Base-by-base conservation (phyloP, 2,113 vertebrate species). In the Mus pahari region DNA sequence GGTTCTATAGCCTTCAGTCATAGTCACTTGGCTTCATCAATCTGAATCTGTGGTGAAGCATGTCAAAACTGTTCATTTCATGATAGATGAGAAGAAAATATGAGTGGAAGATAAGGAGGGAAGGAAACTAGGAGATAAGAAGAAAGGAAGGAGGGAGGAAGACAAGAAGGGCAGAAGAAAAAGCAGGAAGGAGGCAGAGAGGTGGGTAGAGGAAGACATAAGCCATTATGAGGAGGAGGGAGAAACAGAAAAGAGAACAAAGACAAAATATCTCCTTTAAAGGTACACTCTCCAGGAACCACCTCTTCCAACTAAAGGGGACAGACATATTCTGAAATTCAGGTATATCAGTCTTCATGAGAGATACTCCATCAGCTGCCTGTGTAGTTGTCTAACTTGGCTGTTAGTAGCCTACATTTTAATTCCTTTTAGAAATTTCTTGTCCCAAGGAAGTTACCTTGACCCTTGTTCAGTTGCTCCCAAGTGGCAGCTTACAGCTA, bases 401-500 rank as follows among this genome's bases (percentile, higher is more conserved):
- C 17, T 95, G 42, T 48, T 77, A 24, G 58, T 8, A 82, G 20
- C 36, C 7, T 60, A 71, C 1, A 10, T 95, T 36, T 64, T 64
- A 89, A 50, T 89, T n/a, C 24, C 24, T 93, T 42, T 91, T 83
- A 83, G 60, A 71, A 81, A 39, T 79, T 58, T 73, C 50, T 92
- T 70, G n/a, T 33, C 55, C n/a, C 48, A 45, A 22, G 45, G 28
- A 58, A 79, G 39, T 7, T 39, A 31, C 42, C 39, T 95, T 86
- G 2, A 66, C 42, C 28, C 26, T 53, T 79, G 5, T 62, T 33
- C 28, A 53, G 3, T n/a, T 26, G 11, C 11, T 60, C 20, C 36
- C 13, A 70, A 86, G 55, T 48, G 71, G 39, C 3, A 93, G 22
- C 26, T 84, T 89, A 33, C 70, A 70, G 26, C 39, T 22, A 92